Base-by-base conservation (phyloP, 2,113 vertebrate genomes). In the Dasyornis broadbenti region DNA sequence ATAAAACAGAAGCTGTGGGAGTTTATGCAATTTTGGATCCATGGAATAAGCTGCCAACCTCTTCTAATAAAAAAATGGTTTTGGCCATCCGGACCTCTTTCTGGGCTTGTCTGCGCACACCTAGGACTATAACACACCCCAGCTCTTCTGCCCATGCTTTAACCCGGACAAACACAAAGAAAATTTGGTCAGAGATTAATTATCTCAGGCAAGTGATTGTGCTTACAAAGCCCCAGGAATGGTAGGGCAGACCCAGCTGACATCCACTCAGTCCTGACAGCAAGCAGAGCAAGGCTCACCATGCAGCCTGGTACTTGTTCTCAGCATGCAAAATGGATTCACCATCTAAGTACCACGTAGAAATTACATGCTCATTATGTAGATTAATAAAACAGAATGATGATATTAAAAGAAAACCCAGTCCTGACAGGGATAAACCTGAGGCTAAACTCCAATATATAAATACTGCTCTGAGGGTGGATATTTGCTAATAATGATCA, bases 1-100 rank as follows among this genome's bases (percentile, higher is more conserved):
- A 61, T 82, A 94, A 86, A 90, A 77, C 63, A 83, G 75, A 76
- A 94, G 73, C 94, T 82, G 68, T 77, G 79, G 91, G 93, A 95
- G 79, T 81, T 92, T 44, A 49, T 63, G 59, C 50, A 90, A 53
- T 90, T 96, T 89, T 70, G 86, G 56, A 86, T 81, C 37, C 71
- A 24, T 22, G 16, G 86, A 94, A 60, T 57, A 70, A 86, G 39
- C 40, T 86, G 88, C 60, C 82, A 65, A 57, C 40, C 44, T 81
- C 47, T 68, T 85, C 76, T 60, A 30, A 82, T n/a, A n/a, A 75
- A 88, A 83, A 92, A 56, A 0, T 86, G 70, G 85, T 40, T 88
- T 83, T 93, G 60, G 40, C 57, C 56, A 86, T 47, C 8, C 35
- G 90, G 50, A 10, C 37, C 37, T 92, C 94, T 53, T 81, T 86